Base-by-base conservation (phyloP, 2,797 vertebrate genomes). In the Stomatorhinus walkeri region DNA sequence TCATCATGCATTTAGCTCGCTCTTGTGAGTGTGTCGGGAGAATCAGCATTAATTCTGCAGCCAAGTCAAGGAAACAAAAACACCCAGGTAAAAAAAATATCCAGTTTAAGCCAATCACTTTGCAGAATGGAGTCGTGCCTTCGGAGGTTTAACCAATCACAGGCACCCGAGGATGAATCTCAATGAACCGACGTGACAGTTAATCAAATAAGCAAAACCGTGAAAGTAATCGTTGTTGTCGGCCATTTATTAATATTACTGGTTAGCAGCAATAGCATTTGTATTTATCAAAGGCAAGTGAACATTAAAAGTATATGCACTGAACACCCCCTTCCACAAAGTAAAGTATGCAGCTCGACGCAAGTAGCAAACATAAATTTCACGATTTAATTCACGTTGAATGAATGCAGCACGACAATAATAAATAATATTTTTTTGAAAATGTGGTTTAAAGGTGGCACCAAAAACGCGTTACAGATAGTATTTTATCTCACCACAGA, bases 91-190 rank as follows among this genome's bases (percentile, higher is more conserved):
- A 86, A 52, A 52, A 49, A 48, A 24, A 1, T 32, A 89, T 54
- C 4, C 32, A 19, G 5, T 32, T 43, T 61, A 16, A 81, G 72
- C 93, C 92, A 93, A 93, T 94, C 87, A 91, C 14, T 84, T 61
- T 9, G 6, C 8, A 48, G 16, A 22, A 3, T 24, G 6, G 1
- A 0, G 46, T 46, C 88, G 1, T 81, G 87, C 68, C 91, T 59
- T 81, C 22, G 4, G 12, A 6, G 32, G 81, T 85, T 32, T 52
- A 89, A 52, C 93, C 93, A 94, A 93, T 93, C 88, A 90, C 2
- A 90, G 5, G 68, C 1, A 0, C n/a, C 40, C 28, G 81, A 48
- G 0, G 14, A 61, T 9, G 43, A 52, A 9, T 3, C 22, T 1
- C 1, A 1, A n/a, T 56, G 36, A 51, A 59, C 12, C 40, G 24